Percentiles rank a stretch among this genome's conserved stretches.
Evolutionary conservation across 1,140 invertebrate genomes (phyloP).

Genomic region (Solen grandis): DNA sequence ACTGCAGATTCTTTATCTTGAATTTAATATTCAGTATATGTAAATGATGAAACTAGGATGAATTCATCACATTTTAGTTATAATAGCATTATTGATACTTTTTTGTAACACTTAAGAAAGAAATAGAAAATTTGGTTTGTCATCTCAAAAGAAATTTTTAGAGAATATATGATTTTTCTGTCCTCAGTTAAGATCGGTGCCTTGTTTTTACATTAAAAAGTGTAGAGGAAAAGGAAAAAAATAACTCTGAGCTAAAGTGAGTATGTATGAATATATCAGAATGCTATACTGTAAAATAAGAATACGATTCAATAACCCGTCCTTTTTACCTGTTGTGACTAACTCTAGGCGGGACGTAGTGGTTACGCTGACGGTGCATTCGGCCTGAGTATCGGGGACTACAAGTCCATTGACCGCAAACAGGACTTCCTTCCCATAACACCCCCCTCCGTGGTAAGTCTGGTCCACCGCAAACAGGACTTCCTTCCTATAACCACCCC

Average conservation of each 20-base stretch:
- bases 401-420: slow-evolving; percentile 51
- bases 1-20: too few species aligned
- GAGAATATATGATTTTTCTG: too few species aligned
- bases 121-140: too few species aligned
- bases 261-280: neutral
- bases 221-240: too few species aligned
- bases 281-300: neutral
- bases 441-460: neutral
- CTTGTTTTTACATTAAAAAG: too few species aligned
- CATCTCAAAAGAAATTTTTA: too few species aligned
- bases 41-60: too few species aligned
- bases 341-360: neutral
- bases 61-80: too few species aligned
- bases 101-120: too few species aligned
- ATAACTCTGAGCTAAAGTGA: neutral
- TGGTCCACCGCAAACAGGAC: slow-evolving; percentile 38
- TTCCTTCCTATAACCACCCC: slow-evolving; percentile 26
- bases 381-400: slow-evolving; percentile 38
- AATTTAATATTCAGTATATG: too few species aligned
- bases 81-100: too few species aligned
- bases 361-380: slow-evolving; percentile 27
- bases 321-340: neutral
- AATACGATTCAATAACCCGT: neutral
- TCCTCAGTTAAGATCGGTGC: too few species aligned
- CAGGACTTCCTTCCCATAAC: slow-evolving; percentile 37